Conservation (phyloP, 2,888 invertebrate genomes). For the Crocallis elinguaria region DNA sequence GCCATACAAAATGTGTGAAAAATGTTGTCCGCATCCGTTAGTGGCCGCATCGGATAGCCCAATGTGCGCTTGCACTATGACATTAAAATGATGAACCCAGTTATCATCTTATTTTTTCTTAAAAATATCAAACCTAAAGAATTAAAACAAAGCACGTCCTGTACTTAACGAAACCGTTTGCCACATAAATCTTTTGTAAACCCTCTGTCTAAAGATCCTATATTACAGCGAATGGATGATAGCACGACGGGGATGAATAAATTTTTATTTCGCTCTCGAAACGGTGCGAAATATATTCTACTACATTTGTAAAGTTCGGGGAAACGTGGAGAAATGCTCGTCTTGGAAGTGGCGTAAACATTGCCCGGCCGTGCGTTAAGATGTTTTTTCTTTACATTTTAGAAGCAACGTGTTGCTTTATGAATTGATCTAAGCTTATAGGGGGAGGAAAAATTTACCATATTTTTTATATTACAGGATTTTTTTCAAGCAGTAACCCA, state of each 20-base stretch:
- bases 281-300: slow-evolving; percentile 25
- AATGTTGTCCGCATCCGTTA: no score
- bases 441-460: no score
- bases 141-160: slow-evolving; percentile 11
- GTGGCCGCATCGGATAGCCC: no score
- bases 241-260: slow-evolving; percentile 36
- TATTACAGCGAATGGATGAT: slow-evolving; percentile 30
- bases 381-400: background rate
- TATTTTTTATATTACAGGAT: no score
- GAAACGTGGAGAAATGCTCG: background rate
- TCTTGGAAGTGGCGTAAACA: slow-evolving; percentile 4
- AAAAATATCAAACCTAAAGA: background rate
- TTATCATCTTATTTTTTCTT: no score
- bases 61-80: no score
- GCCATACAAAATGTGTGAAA: no score
- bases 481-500: no score
- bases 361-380: background rate
- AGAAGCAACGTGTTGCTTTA: background rate
- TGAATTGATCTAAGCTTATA: no score
- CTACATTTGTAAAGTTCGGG: slow-evolving; percentile 22
- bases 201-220: slow-evolving; percentile 26
- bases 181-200: slow-evolving; percentile 27
- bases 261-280: slow-evolving; percentile 30
- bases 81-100: no score
- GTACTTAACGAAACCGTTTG: slow-evolving; percentile 7